Evolutionary conservation across 2,888 invertebrate species (phyloP).

Genomic region (Hedychridium roseum): DNA sequence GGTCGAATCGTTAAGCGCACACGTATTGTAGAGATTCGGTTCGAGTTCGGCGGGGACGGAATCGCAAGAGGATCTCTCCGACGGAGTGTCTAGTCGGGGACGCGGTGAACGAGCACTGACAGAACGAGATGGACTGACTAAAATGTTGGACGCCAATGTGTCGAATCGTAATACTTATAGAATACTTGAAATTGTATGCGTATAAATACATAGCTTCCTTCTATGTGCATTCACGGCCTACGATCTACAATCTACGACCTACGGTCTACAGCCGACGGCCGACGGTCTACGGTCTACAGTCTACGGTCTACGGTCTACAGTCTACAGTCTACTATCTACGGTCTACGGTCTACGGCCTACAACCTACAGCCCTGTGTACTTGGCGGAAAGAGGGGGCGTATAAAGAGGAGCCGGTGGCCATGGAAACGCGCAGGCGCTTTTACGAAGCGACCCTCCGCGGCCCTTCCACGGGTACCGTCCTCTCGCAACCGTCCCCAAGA

Average conservation of each 20-base stretch:
- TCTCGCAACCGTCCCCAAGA: constrained; percentile 21
- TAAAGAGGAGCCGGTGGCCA: constrained; percentile 59
- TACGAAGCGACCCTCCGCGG: constrained; percentile 45
- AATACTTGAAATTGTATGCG: no score
- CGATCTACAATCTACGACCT: no score
- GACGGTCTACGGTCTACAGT: no score
- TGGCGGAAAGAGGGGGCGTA: constrained; percentile 56
- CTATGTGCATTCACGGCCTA: no score
- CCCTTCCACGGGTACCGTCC: constrained; percentile 48
- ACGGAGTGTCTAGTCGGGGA: constrained; percentile 29
- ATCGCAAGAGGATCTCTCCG: constrained; percentile 26
- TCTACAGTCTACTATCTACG: no score
- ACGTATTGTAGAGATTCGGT: no score
- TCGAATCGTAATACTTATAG: constrained; percentile 47
- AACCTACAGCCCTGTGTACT: constrained; percentile 29
- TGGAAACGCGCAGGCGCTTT: constrained; percentile 62
- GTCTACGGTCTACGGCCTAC: no score
- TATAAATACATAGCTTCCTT: no score
- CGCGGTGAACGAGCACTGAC: constrained; percentile 46
- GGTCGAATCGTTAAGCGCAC: no score
- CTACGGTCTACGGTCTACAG: no score
- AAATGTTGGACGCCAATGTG: constrained; percentile 36
- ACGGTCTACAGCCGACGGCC: no score
- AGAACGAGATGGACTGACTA: constrained; percentile 56
- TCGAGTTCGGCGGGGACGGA: constrained; percentile 14